Evolutionary conservation across 2,113 vertebrate species (phyloP).

Genomic region (Spilogale gracilis): DNA sequence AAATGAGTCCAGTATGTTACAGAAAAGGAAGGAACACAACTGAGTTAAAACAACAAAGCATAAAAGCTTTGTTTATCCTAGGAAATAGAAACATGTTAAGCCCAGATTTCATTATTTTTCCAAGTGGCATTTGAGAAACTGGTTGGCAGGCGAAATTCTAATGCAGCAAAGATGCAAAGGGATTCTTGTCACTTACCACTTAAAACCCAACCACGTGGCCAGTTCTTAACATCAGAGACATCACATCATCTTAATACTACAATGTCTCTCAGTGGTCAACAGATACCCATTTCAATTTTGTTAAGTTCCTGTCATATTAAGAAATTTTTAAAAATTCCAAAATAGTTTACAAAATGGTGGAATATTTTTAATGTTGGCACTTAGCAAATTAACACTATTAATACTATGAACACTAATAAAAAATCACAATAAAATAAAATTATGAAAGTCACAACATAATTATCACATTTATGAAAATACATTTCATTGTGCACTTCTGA

Average conservation of each 20-base stretch:
- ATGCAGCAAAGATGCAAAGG: neutral
- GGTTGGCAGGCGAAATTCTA: neutral
- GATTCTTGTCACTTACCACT: neutral
- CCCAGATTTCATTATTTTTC: conserved; percentile 42
- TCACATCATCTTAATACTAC: neutral
- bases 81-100: neutral
- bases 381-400: neutral
- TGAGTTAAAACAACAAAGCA: conserved; percentile 29
- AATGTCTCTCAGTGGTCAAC: neutral
- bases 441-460: neutral
- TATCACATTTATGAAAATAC: neutral
- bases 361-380: neutral
- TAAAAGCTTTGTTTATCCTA: neutral
- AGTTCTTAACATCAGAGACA: neutral
- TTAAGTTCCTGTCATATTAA: neutral
- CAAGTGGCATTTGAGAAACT: neutral
- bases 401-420: neutral
- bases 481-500: neutral
- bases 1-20: neutral
- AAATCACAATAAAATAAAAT: neutral
- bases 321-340: neutral
- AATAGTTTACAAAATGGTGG: neutral
- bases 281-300: neutral
- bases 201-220: neutral
- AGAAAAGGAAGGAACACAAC: neutral